A percentile compares a stretch with the other conserved stretches of the same genome.
Evolutionary conservation across 2,888 invertebrate species (phyloP).

Genomic region (Hermodice carunculata): DNA sequence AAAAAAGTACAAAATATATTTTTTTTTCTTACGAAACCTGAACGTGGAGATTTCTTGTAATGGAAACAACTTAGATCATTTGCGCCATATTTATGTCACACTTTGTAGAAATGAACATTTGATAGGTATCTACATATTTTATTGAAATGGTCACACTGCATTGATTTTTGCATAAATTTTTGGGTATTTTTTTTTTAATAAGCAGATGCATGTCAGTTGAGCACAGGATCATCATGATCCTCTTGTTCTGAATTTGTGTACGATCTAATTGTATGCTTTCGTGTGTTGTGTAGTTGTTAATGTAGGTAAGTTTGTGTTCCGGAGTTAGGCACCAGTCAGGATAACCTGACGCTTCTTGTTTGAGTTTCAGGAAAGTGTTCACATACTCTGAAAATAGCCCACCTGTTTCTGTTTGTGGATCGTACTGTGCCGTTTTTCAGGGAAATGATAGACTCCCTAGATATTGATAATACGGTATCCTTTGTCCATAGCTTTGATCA

Average conservation of each 20-base stretch:
- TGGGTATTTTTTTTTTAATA: too few species aligned
- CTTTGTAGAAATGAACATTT: too few species aligned
- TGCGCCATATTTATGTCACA: too few species aligned
- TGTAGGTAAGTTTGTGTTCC: constrained; percentile 41
- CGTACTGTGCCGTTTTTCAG: constrained; percentile 39
- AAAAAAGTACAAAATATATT: too few species aligned
- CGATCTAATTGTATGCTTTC: constrained; percentile 31
- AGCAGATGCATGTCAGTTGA: too few species aligned
- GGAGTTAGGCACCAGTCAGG: constrained; percentile 39
- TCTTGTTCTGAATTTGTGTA: background rate
- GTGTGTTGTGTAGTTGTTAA: constrained; percentile 35
- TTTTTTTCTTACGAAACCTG: too few species aligned
- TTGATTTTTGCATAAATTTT: too few species aligned
- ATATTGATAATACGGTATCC: constrained; percentile 59
- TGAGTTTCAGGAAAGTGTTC: constrained; percentile 49
- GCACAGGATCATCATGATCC: too few species aligned
- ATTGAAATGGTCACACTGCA: too few species aligned
- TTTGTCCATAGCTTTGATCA: constrained; percentile 53
- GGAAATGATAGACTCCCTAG: constrained; percentile 63
- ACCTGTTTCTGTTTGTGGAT: constrained; percentile 26
- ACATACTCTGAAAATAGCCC: constrained; percentile 59
- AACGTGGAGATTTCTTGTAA: too few species aligned
- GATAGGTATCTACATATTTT: too few species aligned
- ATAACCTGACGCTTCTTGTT: constrained; percentile 50
- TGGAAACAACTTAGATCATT: too few species aligned